Evolutionary conservation across 2,113 vertebrate species (phyloP).

Genomic region (Telmatochromis brachygnathus): DNA sequence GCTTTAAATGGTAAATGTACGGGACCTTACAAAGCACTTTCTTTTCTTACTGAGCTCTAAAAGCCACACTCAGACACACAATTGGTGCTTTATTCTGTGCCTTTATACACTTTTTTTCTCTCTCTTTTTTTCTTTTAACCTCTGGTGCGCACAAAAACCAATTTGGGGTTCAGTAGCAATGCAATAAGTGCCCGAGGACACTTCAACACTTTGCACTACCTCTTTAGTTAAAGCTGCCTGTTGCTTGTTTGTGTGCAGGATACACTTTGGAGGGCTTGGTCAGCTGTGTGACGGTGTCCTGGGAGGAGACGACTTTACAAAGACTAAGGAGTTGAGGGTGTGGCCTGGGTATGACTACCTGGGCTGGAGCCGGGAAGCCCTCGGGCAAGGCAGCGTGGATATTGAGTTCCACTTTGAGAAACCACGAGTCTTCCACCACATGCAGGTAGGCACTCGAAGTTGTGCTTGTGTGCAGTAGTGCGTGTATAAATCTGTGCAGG

Average conservation of each 20-base stretch:
- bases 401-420: slow-evolving; percentile 89
- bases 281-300: slow-evolving; percentile 85
- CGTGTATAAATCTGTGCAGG: neutral
- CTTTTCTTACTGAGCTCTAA: neutral
- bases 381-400: slow-evolving; percentile 75
- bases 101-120: neutral
- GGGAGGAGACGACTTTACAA: slow-evolving; percentile 82
- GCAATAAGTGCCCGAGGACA: neutral
- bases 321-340: slow-evolving; percentile 82
- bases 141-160: neutral
- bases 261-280: slow-evolving; percentile 86
- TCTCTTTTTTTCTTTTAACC: neutral
- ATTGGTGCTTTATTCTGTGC: neutral
- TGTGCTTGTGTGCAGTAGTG: neutral
- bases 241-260: slow-evolving; percentile 52
- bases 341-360: slow-evolving; percentile 91
- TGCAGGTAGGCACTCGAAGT: slow-evolving; percentile 73
- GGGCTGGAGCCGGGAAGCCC: slow-evolving; percentile 80
- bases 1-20: neutral
- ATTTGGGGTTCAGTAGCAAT: neutral
- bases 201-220: neutral
- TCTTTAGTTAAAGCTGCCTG: neutral
- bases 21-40: neutral
- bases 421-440: slow-evolving; percentile 76
- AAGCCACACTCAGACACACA: neutral